Percentiles rank a stretch among this genome's conserved stretches.
phyloP scores from a whole-genome alignment of 2,113 vertebrate genomes.

The Chlorodrepanis virens region DNA sequence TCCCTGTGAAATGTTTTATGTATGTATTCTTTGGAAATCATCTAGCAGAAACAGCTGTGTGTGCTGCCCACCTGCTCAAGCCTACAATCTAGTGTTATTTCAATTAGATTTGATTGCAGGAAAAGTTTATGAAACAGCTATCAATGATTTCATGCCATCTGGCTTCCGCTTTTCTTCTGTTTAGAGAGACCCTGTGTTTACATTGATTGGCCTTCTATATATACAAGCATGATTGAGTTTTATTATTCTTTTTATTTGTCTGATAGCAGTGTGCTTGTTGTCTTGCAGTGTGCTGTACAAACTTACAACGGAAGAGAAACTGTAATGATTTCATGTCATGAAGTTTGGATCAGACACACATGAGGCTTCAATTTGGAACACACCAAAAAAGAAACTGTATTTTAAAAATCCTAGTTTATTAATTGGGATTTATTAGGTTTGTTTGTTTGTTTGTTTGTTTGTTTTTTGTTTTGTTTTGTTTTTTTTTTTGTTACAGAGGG shows the following conservation, averaged over 20 bases:
- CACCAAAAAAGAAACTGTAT: not conserved
- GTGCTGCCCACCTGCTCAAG: conserved; percentile 69
- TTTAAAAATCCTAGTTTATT: not conserved
- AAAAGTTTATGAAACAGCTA: conserved; percentile 71
- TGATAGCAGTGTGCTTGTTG: conserved; percentile 15
- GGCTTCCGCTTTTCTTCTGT: conserved; percentile 63
- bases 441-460: no score
- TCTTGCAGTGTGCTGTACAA: not conserved
- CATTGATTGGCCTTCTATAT: conserved; percentile 64
- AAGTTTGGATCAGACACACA: not conserved
- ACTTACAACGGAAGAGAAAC: not conserved
- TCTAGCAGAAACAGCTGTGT: conserved; percentile 65
- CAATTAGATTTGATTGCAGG: conserved; percentile 71
- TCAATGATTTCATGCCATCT: conserved; percentile 68
- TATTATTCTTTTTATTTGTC: conserved; percentile 63
- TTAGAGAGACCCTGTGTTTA: conserved; percentile 65
- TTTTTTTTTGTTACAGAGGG: not conserved
- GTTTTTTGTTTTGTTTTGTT: no score
- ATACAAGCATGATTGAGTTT: conserved; percentile 57
- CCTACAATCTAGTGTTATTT: conserved; percentile 68
- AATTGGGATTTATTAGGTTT: not conserved
- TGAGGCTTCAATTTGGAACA: not conserved
- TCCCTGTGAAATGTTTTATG: conserved; percentile 54
- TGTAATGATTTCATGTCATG: not conserved
- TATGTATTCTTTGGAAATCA: conserved; percentile 65